Evolutionary conservation across 2,888 invertebrate genomes (phyloP).

Genomic region (Callinectes sapidus): DNA sequence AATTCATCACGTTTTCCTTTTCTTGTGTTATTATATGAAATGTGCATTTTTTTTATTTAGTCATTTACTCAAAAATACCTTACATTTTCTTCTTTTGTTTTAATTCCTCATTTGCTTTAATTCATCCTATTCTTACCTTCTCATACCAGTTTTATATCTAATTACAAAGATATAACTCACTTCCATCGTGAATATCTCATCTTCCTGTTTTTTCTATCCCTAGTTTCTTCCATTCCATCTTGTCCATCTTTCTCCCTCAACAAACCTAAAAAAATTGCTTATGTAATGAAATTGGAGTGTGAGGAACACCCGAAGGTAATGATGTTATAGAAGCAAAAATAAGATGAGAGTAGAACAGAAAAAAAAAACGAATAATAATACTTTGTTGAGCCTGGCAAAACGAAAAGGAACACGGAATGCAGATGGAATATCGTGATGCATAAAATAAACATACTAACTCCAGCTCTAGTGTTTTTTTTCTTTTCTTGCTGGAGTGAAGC

Average conservation of each 20-base stretch:
- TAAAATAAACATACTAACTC: neutral
- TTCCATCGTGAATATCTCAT: neutral
- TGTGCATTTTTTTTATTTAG: too few species aligned
- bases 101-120: neutral
- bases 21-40: too few species aligned
- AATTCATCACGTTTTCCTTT: too few species aligned
- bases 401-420: neutral
- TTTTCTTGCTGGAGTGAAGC: neutral
- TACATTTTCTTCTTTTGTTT: too few species aligned
- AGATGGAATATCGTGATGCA: neutral
- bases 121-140: neutral
- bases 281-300: neutral
- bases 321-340: too few species aligned
- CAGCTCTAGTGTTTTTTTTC: neutral
- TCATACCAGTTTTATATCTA: too few species aligned
- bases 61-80: too few species aligned
- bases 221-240: neutral
- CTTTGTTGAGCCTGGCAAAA: neutral
- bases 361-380: neutral
- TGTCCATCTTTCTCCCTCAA: neutral
- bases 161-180: too few species aligned
- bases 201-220: neutral
- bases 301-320: neutral
- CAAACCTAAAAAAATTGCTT: neutral
- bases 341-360: neutral